Conservation (phyloP, 2,113 vertebrate species). For the Reinhardtius hippoglossoides region DNA sequence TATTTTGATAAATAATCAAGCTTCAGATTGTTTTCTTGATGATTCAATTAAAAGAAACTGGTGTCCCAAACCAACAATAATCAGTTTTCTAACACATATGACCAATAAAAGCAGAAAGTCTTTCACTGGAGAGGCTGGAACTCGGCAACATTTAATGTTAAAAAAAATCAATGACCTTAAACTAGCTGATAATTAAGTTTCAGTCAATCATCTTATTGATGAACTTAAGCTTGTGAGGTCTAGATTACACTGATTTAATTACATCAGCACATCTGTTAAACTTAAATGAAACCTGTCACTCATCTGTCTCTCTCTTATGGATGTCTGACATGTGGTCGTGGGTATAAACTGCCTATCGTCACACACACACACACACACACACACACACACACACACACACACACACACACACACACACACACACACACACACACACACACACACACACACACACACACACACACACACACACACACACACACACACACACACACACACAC, state of each 20-base stretch:
- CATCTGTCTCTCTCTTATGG: neutral
- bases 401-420: conserved; percentile 8
- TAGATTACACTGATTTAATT: neutral
- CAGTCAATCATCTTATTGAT: neutral
- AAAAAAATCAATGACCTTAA: neutral
- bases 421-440: conserved; percentile 7
- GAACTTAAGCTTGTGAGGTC: neutral
- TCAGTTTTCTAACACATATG: no score
- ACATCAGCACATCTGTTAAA: neutral
- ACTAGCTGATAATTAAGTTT: neutral
- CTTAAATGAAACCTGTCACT: neutral
- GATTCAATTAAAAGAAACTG: no score
- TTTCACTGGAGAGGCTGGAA: no score
- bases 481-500: neutral
- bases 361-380: conserved; percentile 3
- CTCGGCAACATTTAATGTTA: neutral
- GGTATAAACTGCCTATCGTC: neutral
- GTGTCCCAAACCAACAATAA: no score
- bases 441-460: neutral
- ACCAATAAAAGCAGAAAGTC: no score
- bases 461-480: conserved; percentile 13
- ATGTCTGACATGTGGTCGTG: no score
- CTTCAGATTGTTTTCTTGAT: no score
- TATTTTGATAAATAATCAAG: no score
- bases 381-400: neutral